These are phyloP conservation scores for Lepidotrigona ventralis DNA, from an alignment of 1,140 invertebrate species.

Conservation along the genomic window DNA sequence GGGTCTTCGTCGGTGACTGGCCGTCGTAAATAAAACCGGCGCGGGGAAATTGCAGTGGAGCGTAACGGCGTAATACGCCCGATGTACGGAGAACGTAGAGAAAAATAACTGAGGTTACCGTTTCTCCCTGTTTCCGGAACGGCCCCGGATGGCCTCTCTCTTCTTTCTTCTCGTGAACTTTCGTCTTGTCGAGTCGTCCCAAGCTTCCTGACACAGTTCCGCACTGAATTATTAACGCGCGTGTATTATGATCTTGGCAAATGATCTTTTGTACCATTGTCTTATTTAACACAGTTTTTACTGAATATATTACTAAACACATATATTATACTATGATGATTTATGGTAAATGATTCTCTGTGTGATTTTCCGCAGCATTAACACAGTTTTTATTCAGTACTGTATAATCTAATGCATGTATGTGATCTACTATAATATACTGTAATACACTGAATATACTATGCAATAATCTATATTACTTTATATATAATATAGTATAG, in stretches of 20 bases:
- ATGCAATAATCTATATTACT: no score
- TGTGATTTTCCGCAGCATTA: no score
- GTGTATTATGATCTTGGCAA: background rate
- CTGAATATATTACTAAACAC: no score
- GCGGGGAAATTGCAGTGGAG: constrained; percentile 53
- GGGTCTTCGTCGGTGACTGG: constrained; percentile 24
- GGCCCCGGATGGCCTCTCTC: background rate
- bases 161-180: background rate
- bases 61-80: constrained; percentile 43
- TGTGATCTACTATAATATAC: no score
- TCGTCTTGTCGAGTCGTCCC: no score
- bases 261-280: background rate
- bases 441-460: no score
- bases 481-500: no score
- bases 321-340: no score
- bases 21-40: constrained; percentile 54
- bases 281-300: background rate
- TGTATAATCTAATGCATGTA: no score
- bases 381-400: no score
- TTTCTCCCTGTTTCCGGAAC: background rate
- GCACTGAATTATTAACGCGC: no score
- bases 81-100: constrained; percentile 21
- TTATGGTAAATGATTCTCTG: no score
- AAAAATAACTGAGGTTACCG: constrained; percentile 44
- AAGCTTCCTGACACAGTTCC: background rate